Percentiles rank a stretch among this genome's conserved stretches.
phyloP scores from a whole-genome alignment of 2,797 vertebrate genomes.

The Siniperca scherzeri region DNA sequence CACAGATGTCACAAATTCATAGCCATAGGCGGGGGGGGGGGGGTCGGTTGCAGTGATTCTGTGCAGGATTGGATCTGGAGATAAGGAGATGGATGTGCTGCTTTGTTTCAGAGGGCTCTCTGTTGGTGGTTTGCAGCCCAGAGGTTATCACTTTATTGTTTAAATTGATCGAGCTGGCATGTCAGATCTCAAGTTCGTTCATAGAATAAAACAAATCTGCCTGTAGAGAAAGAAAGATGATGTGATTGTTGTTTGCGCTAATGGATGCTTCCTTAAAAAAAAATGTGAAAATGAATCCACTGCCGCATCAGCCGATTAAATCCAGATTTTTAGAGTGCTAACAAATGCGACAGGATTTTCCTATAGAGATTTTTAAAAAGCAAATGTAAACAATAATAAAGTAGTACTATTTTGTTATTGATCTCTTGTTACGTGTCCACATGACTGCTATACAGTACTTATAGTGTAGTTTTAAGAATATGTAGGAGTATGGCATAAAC shows the following conservation, averaged over 20 bases:
- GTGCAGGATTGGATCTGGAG: constrained; percentile 39
- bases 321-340: constrained; percentile 56
- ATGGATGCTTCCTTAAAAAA: constrained; percentile 48
- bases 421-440: constrained; percentile 71
- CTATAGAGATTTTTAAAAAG: constrained; percentile 66
- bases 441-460: constrained; percentile 62
- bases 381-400: constrained; percentile 69
- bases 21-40: constrained; percentile 17
- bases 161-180: constrained; percentile 57
- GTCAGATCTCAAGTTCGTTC: constrained; percentile 41
- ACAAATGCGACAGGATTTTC: constrained; percentile 58
- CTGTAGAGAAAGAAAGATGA: constrained; percentile 21
- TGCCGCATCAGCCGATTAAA: constrained; percentile 58
- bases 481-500: constrained; percentile 50
- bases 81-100: constrained; percentile 50
- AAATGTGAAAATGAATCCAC: constrained; percentile 66
- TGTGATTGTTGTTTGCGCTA: constrained; percentile 27
- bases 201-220: constrained; percentile 33
- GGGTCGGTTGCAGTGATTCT: constrained; percentile 24
- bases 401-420: constrained; percentile 78
- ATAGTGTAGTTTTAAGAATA: constrained; percentile 65
- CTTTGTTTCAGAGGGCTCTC: constrained; percentile 55
- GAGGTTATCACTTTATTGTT: constrained; percentile 63
- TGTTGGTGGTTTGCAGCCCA: constrained; percentile 55
- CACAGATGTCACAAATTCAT: constrained; percentile 56